Conservation (phyloP, 2,888 invertebrate genomes). For the Drosophila seclusa region DNA sequence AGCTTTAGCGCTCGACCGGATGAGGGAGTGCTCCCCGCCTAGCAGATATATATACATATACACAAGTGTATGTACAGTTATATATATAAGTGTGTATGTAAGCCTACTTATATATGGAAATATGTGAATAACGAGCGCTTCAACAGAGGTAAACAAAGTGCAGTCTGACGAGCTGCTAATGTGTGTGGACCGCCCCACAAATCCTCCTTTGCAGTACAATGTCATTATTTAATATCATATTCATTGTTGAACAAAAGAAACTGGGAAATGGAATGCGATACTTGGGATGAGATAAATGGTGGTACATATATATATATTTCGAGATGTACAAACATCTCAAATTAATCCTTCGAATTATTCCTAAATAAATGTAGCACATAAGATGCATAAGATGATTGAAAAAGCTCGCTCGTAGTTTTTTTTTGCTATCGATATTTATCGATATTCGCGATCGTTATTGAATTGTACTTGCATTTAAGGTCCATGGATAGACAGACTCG, state of each 20-base stretch:
- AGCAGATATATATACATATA: slow-evolving; percentile 1
- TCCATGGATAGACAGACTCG: not conserved
- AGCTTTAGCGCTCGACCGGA: slow-evolving; percentile 19
- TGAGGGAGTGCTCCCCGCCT: slow-evolving; percentile 5
- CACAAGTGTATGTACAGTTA: not conserved
- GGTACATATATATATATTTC: not conserved
- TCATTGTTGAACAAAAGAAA: slow-evolving; percentile 6
- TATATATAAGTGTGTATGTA: slow-evolving; percentile 4
- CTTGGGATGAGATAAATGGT: not conserved
- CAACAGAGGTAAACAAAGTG: slow-evolving; percentile 45
- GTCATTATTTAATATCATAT: slow-evolving; percentile 23
- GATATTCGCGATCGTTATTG: not conserved
- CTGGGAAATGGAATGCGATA: not conserved
- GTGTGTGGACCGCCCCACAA: slow-evolving; percentile 32
- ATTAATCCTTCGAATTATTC: not conserved
- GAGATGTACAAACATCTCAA: not conserved
- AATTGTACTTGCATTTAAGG: not conserved
- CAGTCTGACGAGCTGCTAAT: slow-evolving; percentile 66
- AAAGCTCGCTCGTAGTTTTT: not conserved
- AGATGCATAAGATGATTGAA: not conserved
- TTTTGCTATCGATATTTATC: not conserved
- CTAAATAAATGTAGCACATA: not conserved
- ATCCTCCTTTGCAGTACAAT: slow-evolving; percentile 7
- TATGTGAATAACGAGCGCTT: slow-evolving; percentile 43
- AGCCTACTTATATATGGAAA: slow-evolving; percentile 37